Base-by-base conservation (phyloP, 2,113 vertebrate species). In the Lutjanus erythropterus region DNA sequence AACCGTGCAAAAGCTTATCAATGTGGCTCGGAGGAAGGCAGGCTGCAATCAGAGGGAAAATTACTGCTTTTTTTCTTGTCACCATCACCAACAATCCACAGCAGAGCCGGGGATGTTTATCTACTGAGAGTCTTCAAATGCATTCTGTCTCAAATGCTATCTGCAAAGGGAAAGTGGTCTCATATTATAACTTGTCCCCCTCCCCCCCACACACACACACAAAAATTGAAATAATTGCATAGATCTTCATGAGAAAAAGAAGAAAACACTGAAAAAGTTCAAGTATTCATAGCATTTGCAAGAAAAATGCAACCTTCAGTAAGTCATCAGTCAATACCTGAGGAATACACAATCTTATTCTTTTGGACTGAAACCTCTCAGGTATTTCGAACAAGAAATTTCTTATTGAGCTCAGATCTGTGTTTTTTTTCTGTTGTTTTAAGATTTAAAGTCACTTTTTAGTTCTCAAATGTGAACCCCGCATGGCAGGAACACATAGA, bases 1-100 rank as follows among this genome's bases (percentile, higher is more conserved):
- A 71, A 87, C 53, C 49, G 8, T 71, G 60, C 68, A 58, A 53
- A 71, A 3, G 41, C 71, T 70, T 69, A 80, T 86, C 37, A 73
- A n/a, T 31, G 52, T 23, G 18, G 49, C 68, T 67, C 0, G 1
- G 50, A 74, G 81, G 67, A 70, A 61, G 73, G 52, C 55, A 42
- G 52, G 39, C 80, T 39, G 83, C 85, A 85, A 86, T 89, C 85
- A 83, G 60, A 60, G 69, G 14, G 62, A 67, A 80, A 83, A 89
- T 89, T 47, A 78, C 53, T 0, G 69, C 61, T 75, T 46, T 67
- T 56, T 65, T 59, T 88, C 44, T 47, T 14, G 33, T 70, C 69
- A 2, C 71, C 29, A 47, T 75, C 60, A 8, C 19, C 61, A 19
- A 37, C 81, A 60, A 80, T 71, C 79, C 21, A 37, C 18, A 37